These are phyloP conservation scores for Haliclona indistincta DNA, from an alignment of 37 sponge, comb jelly and placozoan genomes.

Conservation along the genomic window DNA sequence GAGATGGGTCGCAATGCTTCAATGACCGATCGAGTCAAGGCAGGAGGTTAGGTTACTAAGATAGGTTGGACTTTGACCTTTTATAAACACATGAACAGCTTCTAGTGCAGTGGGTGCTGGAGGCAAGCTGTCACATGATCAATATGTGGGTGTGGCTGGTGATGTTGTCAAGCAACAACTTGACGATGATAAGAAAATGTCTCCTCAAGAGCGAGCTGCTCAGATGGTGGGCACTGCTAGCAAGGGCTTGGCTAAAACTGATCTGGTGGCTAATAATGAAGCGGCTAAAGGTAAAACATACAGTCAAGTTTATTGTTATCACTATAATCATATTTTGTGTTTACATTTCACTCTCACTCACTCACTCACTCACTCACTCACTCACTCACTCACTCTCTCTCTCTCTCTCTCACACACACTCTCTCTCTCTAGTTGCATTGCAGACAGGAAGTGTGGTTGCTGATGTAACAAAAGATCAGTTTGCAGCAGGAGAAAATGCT, in stretches of 20 bases:
- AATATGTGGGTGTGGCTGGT: not conserved
- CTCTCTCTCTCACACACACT: too few species aligned
- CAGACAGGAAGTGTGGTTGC: too few species aligned
- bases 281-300: too few species aligned
- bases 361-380: not conserved
- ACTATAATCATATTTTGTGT: too few species aligned
- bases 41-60: not conserved
- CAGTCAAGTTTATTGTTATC: too few species aligned
- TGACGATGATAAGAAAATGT: not conserved
- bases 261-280: too few species aligned
- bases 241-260: too few species aligned
- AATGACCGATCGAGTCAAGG: not conserved
- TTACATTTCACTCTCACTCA: not conserved
- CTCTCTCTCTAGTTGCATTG: too few species aligned
- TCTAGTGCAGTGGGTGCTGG: not conserved
- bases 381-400: conserved; percentile 1
- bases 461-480: too few species aligned
- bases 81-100: not conserved
- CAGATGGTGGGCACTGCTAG: not conserved
- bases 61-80: not conserved
- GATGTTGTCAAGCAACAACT: not conserved
- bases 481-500: too few species aligned
- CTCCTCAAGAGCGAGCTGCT: not conserved
- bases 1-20: not conserved
- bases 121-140: not conserved